Evolutionary conservation across 2,113 vertebrate genomes (phyloP), one percentile per base, ranked within the genome.

Genomic region (Collichthys lucidus): DNA sequence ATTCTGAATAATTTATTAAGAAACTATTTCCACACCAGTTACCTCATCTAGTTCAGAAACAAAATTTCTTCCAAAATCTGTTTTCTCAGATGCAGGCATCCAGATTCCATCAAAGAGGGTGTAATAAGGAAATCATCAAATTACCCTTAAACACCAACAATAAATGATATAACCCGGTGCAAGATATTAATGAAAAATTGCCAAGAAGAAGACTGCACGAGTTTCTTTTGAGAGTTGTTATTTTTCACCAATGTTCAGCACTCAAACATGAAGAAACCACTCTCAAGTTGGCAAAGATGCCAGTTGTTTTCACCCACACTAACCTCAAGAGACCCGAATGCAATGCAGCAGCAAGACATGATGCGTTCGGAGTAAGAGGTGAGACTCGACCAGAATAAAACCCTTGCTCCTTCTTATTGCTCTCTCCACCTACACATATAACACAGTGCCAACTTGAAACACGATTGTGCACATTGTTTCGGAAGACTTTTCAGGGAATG

Each of bases 391-490:
- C 47, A 63, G 22, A 7, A 49, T n/a, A 55, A 65, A 52, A 52
- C 52, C 76, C 81, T 66, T 67, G 65, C 26, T 40, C 24, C 11
- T 40, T 70, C 61, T 57, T 3, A 40, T 70, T 74, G 60, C 66
- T 85, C 77, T 80, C 24, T 31, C 49, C 56, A 50, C 52, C 77
- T 22, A 69, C 76, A 72, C 52, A 75, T 42, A n/a, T 11, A 47
- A 63, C n/a, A 59, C 3, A 42, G 31, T 68, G 14, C 20, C 6
- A 31, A 26, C 71, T 16, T 77, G 14, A 10, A 78, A 60, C 29
- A 59, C 11, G 6, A 79, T 72, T 16, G 29, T 70, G 53, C 19
- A 40, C 24, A 56, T n/a, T 65, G 44, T 66, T 85, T 70, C 49
- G 61, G 20, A 40, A 59, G 19, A 63, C 17, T 35, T 46, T 62